These are phyloP conservation scores for Morpho deidamia DNA, from an alignment of 2,888 invertebrate genomes.

Conservation along the genomic window DNA sequence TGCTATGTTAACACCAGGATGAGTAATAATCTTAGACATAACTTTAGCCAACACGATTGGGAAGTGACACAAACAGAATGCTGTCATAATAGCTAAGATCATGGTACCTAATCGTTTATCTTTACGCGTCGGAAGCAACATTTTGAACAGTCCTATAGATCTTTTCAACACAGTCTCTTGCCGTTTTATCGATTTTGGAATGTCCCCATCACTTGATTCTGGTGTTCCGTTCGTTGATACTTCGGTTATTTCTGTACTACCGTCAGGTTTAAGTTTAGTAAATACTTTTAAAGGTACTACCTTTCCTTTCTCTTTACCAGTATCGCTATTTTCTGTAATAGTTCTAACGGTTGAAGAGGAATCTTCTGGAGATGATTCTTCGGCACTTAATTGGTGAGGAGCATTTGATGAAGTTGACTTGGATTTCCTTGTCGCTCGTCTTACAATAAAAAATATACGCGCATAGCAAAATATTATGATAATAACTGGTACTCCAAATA, in stretches of 20 bases:
- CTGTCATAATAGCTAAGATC: conserved; percentile 93
- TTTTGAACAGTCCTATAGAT: conserved; percentile 54
- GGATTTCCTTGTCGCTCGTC: conserved; percentile 82
- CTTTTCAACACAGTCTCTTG: conserved; percentile 48
- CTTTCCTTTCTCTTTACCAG: conserved; percentile 6
- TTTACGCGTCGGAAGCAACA: conserved; percentile 85
- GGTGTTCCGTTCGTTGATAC: conserved; percentile 16
- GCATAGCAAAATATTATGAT: conserved; percentile 91
- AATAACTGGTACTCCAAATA: conserved; percentile 90
- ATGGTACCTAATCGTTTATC: conserved; percentile 88
- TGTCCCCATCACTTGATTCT: conserved; percentile 6
- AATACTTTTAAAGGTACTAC: not conserved
- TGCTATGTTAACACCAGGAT: conserved; percentile 84
- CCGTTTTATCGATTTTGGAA: conserved; percentile 30
- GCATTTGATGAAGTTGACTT: conserved; percentile 26
- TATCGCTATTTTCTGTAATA: conserved; percentile 13
- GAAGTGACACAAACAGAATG: conserved; percentile 92
- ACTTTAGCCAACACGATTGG: conserved; percentile 94
- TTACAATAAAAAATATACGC: conserved; percentile 88
- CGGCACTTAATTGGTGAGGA: conserved; percentile 23
- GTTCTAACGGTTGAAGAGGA: conserved; percentile 19
- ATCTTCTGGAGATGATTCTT: conserved; percentile 25
- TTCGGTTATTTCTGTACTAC: conserved; percentile 16
- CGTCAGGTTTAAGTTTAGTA: conserved; percentile 4
- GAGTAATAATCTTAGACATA: conserved; percentile 77